These are phyloP conservation scores for Echiichthys vipera DNA, from an alignment of 2,797 vertebrate species.

Conservation along the genomic window DNA sequence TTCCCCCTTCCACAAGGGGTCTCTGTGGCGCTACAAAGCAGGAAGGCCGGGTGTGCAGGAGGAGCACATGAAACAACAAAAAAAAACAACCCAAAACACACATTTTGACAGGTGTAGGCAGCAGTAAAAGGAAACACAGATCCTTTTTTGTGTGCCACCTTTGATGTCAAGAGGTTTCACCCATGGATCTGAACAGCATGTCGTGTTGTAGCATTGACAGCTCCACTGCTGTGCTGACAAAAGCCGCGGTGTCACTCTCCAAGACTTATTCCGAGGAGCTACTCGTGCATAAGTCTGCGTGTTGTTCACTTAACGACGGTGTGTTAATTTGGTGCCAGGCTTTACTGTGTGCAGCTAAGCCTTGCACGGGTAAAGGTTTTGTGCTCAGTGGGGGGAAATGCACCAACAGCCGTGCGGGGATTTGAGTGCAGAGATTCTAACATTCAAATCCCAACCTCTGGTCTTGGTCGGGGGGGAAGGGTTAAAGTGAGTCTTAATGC, in stretches of 20 bases:
- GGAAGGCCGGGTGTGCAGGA: constrained; percentile 11
- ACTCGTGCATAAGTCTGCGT: constrained; percentile 22
- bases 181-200: constrained; percentile 57
- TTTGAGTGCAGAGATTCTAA: constrained; percentile 46
- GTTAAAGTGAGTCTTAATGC: constrained; percentile 69
- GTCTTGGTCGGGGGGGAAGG: constrained; percentile 54
- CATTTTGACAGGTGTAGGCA: constrained; percentile 70
- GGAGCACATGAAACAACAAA: constrained; percentile 45
- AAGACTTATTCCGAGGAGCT: constrained; percentile 32
- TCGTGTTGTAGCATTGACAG: constrained; percentile 56
- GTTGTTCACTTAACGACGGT: constrained; percentile 35
- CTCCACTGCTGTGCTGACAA: constrained; percentile 55
- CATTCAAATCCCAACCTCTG: constrained; percentile 72
- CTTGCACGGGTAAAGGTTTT: constrained; percentile 19
- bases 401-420: constrained; percentile 33
- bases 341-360: constrained; percentile 32
- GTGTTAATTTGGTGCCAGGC: constrained; percentile 49
- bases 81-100: constrained; percentile 21
- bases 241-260: constrained; percentile 40
- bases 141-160: constrained; percentile 65
- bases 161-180: constrained; percentile 71
- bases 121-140: constrained; percentile 65
- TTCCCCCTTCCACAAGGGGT: constrained; percentile 73
- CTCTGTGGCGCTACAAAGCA: constrained; percentile 73
- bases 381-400: constrained; percentile 38